phyloP scores from a whole-genome alignment of 2,113 vertebrate genomes.

The Typhlomys cinereus region DNA sequence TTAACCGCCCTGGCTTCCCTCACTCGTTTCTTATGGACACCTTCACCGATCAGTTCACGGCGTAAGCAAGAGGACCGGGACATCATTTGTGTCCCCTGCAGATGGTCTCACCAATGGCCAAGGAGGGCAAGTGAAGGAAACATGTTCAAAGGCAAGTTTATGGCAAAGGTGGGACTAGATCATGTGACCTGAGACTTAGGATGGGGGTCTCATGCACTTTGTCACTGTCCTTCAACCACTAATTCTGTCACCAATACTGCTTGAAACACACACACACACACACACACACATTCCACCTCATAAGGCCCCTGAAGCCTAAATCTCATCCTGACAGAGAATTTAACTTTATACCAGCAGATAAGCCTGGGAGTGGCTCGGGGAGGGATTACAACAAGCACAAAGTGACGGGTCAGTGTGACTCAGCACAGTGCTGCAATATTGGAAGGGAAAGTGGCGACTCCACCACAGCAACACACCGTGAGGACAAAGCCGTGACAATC shows the following conservation, averaged over 20 bases:
- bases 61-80: neutral
- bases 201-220: neutral
- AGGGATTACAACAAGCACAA: neutral
- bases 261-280: too few relatives aligned
- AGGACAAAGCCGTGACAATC: neutral
- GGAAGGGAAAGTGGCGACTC: neutral
- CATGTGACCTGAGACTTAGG: neutral
- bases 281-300: too few relatives aligned
- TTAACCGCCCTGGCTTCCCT: neutral
- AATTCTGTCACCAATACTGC: neutral
- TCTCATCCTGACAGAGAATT: neutral
- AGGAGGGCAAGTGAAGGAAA: neutral
- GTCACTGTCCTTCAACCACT: accelerated
- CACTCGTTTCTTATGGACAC: too few relatives aligned
- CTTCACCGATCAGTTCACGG: too few relatives aligned
- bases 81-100: neutral
- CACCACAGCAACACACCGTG: neutral
- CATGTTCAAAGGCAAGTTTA: neutral
- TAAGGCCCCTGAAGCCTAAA: neutral
- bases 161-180: neutral
- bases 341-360: neutral
- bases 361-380: neutral
- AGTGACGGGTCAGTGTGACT: neutral
- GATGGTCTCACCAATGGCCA: neutral
- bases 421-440: neutral